A percentile compares a stretch with the other conserved stretches of the same genome.
Conservation (phyloP, 2,113 vertebrate genomes). For the Lepus timidus region DNA sequence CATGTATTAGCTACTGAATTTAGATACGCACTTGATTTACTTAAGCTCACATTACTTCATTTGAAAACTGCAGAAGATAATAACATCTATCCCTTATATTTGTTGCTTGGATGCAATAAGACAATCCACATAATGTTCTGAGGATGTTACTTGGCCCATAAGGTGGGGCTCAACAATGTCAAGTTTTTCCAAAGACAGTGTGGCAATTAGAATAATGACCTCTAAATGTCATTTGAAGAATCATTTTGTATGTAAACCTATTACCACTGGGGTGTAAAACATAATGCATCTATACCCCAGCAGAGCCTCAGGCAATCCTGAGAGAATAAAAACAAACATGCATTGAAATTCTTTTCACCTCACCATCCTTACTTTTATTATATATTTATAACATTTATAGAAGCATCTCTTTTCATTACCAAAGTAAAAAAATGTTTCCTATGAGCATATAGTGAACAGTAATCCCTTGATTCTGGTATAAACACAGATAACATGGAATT, state of each 20-base stretch:
- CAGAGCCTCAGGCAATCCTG: background rate
- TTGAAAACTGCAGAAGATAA: background rate
- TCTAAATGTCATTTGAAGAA: background rate
- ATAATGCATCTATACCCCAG: background rate
- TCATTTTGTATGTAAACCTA: background rate
- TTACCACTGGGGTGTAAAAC: background rate
- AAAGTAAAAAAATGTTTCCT: slow-evolving; percentile 17
- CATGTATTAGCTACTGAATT: background rate
- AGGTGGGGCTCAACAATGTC: background rate
- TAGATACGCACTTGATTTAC: background rate
- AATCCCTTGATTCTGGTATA: background rate
- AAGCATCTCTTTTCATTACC: background rate
- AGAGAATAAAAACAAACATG: slow-evolving; percentile 30
- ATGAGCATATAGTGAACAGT: background rate
- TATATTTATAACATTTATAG: background rate
- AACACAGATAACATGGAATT: background rate
- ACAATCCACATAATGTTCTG: background rate
- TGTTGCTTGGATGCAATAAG: background rate
- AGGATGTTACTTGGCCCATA: background rate
- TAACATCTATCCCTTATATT: background rate
- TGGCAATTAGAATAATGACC: background rate
- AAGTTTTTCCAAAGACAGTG: background rate
- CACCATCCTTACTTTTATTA: background rate
- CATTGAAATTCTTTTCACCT: background rate
- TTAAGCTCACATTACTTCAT: background rate